Percentiles rank a stretch among this genome's conserved stretches.
These are phyloP conservation scores for Sycobia sp. DNA, from an alignment of 1,140 invertebrate species.

Conservation along the genomic window DNA sequence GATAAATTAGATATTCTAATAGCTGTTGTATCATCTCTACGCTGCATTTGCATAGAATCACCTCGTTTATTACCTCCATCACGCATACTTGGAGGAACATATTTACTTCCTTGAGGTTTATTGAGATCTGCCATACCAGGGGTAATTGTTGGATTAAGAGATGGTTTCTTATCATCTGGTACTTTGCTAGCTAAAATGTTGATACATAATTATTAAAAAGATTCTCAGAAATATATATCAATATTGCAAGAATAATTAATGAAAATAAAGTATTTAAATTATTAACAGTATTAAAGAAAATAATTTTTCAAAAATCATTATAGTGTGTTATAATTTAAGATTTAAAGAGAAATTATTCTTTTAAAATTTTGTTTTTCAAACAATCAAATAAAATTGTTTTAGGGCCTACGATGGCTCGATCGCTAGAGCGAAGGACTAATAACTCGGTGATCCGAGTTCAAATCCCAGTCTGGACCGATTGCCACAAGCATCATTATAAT, in stretches of 20 bases:
- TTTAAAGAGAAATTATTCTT: too few species aligned
- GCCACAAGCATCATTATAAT: too few species aligned
- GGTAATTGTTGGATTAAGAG: constrained; percentile 28
- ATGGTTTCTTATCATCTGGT: constrained; percentile 56
- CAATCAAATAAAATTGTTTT: too few species aligned
- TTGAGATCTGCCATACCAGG: constrained; percentile 57
- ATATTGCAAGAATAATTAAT: too few species aligned
- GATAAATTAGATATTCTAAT: constrained; percentile 97
- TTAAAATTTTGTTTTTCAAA: too few species aligned
- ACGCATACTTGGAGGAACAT: constrained; percentile 85
- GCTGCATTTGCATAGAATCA: constrained; percentile 72
- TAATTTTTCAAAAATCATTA: too few species aligned
- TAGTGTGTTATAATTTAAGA: too few species aligned
- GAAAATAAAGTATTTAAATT: not conserved
- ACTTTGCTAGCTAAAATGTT: constrained; percentile 46
- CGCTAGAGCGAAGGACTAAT: too few species aligned
- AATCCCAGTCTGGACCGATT: too few species aligned
- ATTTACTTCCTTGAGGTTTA: constrained; percentile 66
- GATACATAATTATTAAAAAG: constrained; percentile 18
- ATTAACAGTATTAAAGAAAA: not conserved
- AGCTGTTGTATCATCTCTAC: constrained; percentile 82
- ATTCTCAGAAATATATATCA: constrained; percentile 5
- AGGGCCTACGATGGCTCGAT: too few species aligned
- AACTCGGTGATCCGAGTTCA: too few species aligned
- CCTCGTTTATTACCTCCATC: constrained; percentile 78